phyloP scores from a whole-genome alignment of 2,888 invertebrate species.

The Sinopyrophorus schimmeli region DNA sequence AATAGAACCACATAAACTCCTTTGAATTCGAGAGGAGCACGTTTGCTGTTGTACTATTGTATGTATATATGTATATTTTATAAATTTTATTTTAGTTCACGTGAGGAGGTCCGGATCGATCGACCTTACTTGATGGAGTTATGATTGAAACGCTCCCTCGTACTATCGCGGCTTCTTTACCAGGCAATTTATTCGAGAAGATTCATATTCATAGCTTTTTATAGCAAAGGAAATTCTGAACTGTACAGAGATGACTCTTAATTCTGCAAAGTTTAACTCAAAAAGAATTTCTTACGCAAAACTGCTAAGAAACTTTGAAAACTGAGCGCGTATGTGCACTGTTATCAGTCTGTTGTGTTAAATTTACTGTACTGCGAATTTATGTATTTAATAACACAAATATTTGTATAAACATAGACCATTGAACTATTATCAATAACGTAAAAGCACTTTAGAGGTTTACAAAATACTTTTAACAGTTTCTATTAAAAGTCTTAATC shows the following conservation, averaged over 20 bases:
- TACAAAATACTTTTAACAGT: too few relatives aligned
- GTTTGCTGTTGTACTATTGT: constrained; percentile 15
- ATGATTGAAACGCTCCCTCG: constrained; percentile 32
- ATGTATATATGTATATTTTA: constrained; percentile 20
- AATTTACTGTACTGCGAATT: too few relatives aligned
- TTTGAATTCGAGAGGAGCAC: constrained; percentile 1
- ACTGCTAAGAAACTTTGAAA: background rate
- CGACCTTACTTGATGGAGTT: constrained; percentile 29
- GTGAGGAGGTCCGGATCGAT: constrained; percentile 26
- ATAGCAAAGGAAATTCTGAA: constrained; percentile 26
- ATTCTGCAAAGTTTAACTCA: constrained; percentile 23
- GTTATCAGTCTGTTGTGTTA: too few relatives aligned
- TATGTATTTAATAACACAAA: too few relatives aligned
- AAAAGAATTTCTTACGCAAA: too few relatives aligned
- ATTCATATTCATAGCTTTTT: constrained; percentile 34
- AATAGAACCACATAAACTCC: constrained; percentile 13
- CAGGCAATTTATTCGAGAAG: constrained; percentile 30
- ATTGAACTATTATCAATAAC: too few relatives aligned
- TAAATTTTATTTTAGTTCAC: constrained; percentile 28
- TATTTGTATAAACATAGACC: too few relatives aligned
- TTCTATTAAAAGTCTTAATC: too few relatives aligned
- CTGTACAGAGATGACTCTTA: constrained; percentile 20
- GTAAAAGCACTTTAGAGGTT: too few relatives aligned
- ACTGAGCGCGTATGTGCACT: too few relatives aligned
- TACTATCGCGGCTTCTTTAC: constrained; percentile 30